Evolutionary conservation across 1,140 invertebrate species (phyloP).

Genomic region (Parasteatoda tepidariorum): DNA sequence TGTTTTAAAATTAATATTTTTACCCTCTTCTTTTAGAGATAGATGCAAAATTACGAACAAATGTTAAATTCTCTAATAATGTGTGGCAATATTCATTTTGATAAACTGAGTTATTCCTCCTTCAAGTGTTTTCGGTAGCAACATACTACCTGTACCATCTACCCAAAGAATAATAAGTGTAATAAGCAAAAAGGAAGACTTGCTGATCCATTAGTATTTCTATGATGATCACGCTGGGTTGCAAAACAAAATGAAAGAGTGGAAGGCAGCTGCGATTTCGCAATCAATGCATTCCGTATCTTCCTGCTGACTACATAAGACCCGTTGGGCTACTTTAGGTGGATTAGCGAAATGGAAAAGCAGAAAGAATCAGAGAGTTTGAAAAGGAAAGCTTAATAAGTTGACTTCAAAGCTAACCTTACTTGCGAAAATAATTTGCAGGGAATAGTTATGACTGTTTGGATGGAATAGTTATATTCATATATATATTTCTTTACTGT

Average conservation of each 20-base stretch:
- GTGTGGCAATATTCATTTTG: no score
- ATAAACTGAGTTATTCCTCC: no score
- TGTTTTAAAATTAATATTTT: no score
- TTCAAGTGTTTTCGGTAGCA: no score
- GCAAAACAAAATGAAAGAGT: background rate
- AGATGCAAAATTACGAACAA: background rate
- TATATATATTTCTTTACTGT: no score
- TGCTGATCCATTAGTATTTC: conserved; percentile 11
- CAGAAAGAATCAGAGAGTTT: background rate
- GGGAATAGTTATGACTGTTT: no score
- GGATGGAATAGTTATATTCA: no score
- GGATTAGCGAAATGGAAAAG: conserved; percentile 1
- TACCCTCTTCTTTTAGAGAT: background rate
- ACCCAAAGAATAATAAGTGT: no score
- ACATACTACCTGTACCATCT: no score
- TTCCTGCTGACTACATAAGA: background rate
- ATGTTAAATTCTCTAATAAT: background rate
- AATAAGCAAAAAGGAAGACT: background rate
- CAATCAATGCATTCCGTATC: conserved; percentile 8
- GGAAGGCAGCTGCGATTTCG: background rate
- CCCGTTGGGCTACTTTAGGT: background rate
- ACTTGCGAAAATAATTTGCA: no score
- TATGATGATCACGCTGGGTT: background rate
- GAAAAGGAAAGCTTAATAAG: background rate
- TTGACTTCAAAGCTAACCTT: no score